Conservation (phyloP, 2,888 invertebrate species). For the Pterobdella sp. region DNA sequence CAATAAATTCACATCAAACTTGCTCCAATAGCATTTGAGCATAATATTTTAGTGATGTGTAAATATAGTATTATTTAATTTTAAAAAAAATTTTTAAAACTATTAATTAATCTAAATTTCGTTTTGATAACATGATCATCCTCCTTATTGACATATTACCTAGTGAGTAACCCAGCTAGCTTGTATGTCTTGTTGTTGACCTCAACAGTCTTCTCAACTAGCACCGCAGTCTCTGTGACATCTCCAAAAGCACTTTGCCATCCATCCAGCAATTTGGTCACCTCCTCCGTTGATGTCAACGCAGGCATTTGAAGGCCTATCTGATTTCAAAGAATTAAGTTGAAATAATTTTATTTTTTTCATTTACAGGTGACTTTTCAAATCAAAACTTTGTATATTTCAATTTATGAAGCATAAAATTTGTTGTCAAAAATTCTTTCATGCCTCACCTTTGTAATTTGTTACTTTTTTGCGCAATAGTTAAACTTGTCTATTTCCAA, state of each 20-base stretch:
- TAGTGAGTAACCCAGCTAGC: background rate
- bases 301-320: constrained; percentile 40
- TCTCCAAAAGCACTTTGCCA: constrained; percentile 41
- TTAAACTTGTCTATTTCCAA: too few species aligned
- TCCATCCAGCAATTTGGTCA: constrained; percentile 43
- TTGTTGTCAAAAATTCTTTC: too few species aligned
- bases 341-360: background rate
- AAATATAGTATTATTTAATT: background rate
- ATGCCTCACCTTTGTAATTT: too few species aligned
- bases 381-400: too few species aligned
- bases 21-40: too few species aligned
- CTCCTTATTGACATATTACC: background rate
- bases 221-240: background rate
- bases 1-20: too few species aligned
- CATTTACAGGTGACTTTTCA: background rate
- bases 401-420: too few species aligned
- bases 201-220: constrained; percentile 14
- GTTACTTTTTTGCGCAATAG: too few species aligned
- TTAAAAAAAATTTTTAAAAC: background rate
- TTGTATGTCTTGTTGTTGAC: background rate
- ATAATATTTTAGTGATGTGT: background rate
- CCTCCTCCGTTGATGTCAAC: constrained; percentile 42
- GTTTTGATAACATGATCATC: background rate
- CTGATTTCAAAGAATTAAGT: background rate
- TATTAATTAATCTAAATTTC: background rate